Percentiles rank a stretch among this genome's conserved stretches.
phyloP scores from a whole-genome alignment of 2,113 vertebrate species.

The Siniperca chuatsi region DNA sequence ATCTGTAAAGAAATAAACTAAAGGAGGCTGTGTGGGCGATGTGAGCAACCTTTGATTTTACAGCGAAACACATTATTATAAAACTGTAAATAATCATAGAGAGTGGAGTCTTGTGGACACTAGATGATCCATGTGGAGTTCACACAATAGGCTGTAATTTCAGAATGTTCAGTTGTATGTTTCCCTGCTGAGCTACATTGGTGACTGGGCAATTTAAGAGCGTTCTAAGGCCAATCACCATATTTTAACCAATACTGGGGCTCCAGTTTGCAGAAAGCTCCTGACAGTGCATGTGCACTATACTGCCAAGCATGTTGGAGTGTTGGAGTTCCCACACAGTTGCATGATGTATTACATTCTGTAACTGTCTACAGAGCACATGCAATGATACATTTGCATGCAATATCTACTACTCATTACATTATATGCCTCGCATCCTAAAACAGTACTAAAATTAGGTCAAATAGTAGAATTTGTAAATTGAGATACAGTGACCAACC shows the following conservation, averaged over 20 bases:
- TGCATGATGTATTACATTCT: background rate
- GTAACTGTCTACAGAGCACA: background rate
- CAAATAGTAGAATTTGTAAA: background rate
- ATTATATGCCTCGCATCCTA: background rate
- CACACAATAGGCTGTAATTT: background rate
- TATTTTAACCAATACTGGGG: constrained; percentile 13
- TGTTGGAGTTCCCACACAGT: background rate
- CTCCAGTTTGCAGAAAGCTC: constrained; percentile 9
- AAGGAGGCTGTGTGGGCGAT: background rate
- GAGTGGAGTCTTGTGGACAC: background rate
- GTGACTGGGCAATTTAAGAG: constrained; percentile 7
- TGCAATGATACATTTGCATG: background rate
- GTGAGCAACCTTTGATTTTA: constrained; percentile 10
- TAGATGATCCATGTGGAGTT: background rate
- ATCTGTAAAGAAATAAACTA: no score
- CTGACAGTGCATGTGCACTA: background rate
- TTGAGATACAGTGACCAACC: background rate
- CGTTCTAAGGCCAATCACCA: constrained; percentile 14
- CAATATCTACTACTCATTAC: background rate
- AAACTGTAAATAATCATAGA: background rate
- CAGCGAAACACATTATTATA: background rate
- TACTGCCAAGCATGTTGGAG: background rate
- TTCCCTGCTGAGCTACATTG: constrained; percentile 39
- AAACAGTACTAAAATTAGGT: background rate
- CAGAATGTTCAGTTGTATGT: constrained; percentile 6